Evolutionary conservation across 1,140 invertebrate genomes (phyloP).

Genomic region (Zaprionus gabonicus): DNA sequence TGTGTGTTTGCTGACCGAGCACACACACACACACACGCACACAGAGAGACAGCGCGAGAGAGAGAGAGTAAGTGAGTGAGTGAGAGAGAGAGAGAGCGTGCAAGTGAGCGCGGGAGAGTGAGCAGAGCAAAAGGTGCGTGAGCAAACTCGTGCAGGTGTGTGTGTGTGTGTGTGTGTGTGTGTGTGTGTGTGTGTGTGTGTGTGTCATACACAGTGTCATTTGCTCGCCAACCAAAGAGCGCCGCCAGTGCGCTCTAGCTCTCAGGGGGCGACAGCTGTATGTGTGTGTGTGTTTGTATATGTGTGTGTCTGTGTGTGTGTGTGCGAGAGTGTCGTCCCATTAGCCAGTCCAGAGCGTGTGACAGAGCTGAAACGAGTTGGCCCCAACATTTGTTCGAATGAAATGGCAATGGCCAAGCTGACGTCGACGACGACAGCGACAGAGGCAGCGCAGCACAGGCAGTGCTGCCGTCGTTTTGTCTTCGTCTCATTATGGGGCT

Average conservation of each 20-base stretch:
- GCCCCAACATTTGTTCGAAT: constrained; percentile 58
- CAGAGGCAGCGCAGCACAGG: constrained; percentile 26
- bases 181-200: background rate
- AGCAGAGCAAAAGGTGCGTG: too few species aligned
- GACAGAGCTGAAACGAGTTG: constrained; percentile 76
- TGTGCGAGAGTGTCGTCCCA: constrained; percentile 58
- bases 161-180: too few species aligned
- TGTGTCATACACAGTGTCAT: constrained; percentile 44
- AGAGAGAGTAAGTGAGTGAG: too few species aligned
- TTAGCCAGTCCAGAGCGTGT: constrained; percentile 61
- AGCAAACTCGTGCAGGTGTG: too few species aligned
- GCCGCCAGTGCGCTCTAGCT: constrained; percentile 40
- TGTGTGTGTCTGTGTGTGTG: constrained; percentile 16
- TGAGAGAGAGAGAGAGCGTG: too few species aligned
- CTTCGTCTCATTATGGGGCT: constrained; percentile 55
- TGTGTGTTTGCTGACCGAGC: constrained; percentile 62
- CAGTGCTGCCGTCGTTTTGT: constrained; percentile 47
- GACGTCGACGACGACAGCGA: constrained; percentile 26
- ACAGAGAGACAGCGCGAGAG: background rate
- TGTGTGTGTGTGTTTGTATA: constrained; percentile 6
- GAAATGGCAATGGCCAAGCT: constrained; percentile 73
- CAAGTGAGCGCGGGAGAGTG: too few species aligned
- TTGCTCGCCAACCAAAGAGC: constrained; percentile 66
- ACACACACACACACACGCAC: constrained; percentile 28
- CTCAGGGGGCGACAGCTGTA: constrained; percentile 32